These are phyloP conservation scores for Syngnathus rostellatus DNA, from an alignment of 2,797 vertebrate genomes.

Conservation along the genomic window DNA sequence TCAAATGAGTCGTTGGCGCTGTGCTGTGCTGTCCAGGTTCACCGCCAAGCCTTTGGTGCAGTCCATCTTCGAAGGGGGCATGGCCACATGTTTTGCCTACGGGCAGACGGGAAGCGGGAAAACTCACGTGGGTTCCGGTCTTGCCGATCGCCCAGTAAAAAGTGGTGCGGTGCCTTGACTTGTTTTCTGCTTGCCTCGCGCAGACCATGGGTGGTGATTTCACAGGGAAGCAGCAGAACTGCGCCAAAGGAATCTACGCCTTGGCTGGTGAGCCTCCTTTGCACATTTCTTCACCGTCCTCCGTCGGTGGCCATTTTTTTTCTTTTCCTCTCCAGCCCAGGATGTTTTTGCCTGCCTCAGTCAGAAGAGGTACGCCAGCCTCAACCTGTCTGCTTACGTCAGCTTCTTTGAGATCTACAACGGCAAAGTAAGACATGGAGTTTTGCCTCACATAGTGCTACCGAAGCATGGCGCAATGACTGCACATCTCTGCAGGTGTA, in stretches of 20 bases:
- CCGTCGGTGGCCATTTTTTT: not conserved
- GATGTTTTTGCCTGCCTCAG: slow-evolving; percentile 83
- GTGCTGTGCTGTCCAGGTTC: slow-evolving; percentile 64
- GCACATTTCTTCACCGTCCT: slow-evolving; percentile 39
- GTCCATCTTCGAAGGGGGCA: slow-evolving; percentile 85
- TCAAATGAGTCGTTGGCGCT: not conserved
- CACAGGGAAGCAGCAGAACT: slow-evolving; percentile 80
- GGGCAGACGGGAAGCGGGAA: slow-evolving; percentile 98
- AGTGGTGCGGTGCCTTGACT: not conserved
- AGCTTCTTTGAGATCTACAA: slow-evolving; percentile 99
- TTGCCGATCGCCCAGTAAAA: not conserved
- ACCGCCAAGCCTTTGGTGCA: slow-evolving; percentile 89
- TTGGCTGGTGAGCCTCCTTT: slow-evolving; percentile 73
- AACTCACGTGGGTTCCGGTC: slow-evolving; percentile 79
- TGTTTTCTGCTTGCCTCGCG: slow-evolving; percentile 1
- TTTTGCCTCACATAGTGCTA: not conserved
- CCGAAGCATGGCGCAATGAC: no score
- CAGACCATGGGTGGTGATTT: slow-evolving; percentile 97
- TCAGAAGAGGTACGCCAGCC: slow-evolving; percentile 70
- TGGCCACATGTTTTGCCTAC: slow-evolving; percentile 89
- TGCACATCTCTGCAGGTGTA: slow-evolving; percentile 71
- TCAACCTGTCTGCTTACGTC: slow-evolving; percentile 77
- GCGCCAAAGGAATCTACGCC: slow-evolving; percentile 86
- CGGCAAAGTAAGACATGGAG: slow-evolving; percentile 74
- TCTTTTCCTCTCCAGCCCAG: slow-evolving; percentile 66